Evolutionary conservation across 2,888 invertebrate genomes (phyloP).

Genomic region (Stenchaetothrips biformis): DNA sequence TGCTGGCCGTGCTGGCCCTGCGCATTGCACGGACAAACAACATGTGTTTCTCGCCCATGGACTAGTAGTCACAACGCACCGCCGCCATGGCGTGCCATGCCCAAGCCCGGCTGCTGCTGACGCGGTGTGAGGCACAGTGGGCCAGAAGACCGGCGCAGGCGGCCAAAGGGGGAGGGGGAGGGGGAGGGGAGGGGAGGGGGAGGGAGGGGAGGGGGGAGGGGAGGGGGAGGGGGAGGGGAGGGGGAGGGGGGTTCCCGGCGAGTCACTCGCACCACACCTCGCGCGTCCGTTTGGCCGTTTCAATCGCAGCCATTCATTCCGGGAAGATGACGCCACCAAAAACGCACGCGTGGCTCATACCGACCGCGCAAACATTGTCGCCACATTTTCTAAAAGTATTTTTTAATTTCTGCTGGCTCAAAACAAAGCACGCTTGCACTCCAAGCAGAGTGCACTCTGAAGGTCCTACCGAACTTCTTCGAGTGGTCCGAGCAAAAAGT

Average conservation of each 20-base stretch:
- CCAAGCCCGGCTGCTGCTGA: not conserved
- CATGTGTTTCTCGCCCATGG: not conserved
- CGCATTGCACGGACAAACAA: slow-evolving; percentile 2
- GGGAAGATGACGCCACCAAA: not conserved
- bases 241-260: not conserved
- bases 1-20: not conserved
- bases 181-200: no score
- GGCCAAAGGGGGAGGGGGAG: not conserved
- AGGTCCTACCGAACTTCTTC: no score
- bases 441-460: no score
- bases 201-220: not conserved
- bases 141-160: not conserved
- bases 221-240: not conserved
- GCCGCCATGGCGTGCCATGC: not conserved
- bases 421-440: no score
- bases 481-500: no score
- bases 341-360: slow-evolving; percentile 14
- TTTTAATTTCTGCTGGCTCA: no score
- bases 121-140: not conserved
- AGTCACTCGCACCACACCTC: not conserved
- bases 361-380: not conserved
- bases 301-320: not conserved
- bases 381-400: not conserved
- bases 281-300: not conserved
- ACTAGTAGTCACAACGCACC: no score